Evolutionary conservation across 2,113 vertebrate genomes (phyloP), one percentile per base, ranked within the genome.

Genomic region (Microtus oregoni): DNA sequence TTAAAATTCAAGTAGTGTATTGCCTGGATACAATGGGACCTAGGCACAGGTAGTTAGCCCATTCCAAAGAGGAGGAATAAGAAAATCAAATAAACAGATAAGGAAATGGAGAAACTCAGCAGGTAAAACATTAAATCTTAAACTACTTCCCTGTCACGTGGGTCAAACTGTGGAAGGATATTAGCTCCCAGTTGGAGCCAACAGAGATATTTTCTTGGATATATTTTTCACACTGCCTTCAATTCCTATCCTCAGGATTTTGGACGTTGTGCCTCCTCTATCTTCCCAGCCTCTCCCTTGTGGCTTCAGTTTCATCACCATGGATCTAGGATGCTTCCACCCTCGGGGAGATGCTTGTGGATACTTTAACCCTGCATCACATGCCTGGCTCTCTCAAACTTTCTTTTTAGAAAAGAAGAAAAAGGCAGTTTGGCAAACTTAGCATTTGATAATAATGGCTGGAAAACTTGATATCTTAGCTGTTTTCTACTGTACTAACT

Each of bases 401-500:
- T 63, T 63, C 41, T 35, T 35, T 88, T 94, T 92, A 76, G 92
- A 90, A 94, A 89, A 86, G 38, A 44, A 28, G 30, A 67, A 63
- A 75, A 77, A 28, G 35, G 89, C 61, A 81, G 75, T 86, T 93
- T 93, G 90, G 92, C 92, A 94, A 90, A 89, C n/a, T 96, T 88
- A 94, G 90, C 70, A 87, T 75, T 76, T 81, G 88, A 79, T 86
- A 96, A 65, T 65, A 82, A 82, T 97, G 96, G 87, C 89, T 94
- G 78, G 63, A 94, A 96, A 97, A 85, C 61, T 96, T 94, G 95
- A 94, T 90, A 96, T 75, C 86, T 95, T 96, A 97, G 91, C 91
- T 92, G 70, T 17, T 94, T 97, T 77, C 0, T 4, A 89, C 55
- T 3, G 1, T 5, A 32, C 79, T 96, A 92, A 88, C 91, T 92